Base-by-base conservation (phyloP, 2,888 invertebrate species). In the Bellardia bayeri region DNA sequence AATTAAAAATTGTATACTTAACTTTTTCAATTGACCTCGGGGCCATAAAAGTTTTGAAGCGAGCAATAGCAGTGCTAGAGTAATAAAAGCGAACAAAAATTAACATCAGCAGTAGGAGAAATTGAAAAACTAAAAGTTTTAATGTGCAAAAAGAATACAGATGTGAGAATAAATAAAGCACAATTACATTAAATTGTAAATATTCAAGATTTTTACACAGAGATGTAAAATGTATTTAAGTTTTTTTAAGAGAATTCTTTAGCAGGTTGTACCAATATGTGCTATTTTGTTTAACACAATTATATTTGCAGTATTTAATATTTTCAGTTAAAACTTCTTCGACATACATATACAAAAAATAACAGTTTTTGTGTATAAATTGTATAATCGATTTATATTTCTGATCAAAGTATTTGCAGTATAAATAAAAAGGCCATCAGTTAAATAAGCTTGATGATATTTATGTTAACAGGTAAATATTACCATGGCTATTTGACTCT, bases 1-100 rank as follows among this genome's bases (percentile, higher is more conserved):
- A 84, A 84, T 84, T 84, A 84, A 79, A 84, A 84, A 66, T 66
- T 79, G 40, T 79, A 37, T 66, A 79, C 37, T 72, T 72, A 79
- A 84, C 79, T 79, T 79, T 83, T 72, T 61, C 72, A 72, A 84
- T 72, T 84, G 64, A 72, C 56, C 72, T 72, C 71, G 16, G 23
- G 72, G 76, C 69, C 14, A 64, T 56, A 51, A 66, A 84, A 78
- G 56, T 84, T 84, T 79, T 66, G 3, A 58, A 49, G 56, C 16
- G 23, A 58, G 13, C 45, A 51, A 68, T 37, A 68, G 58, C 30
- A 16, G n/a, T 11, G 14, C 11, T 49, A 68, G 49, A n/a, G 16
- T 16, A 33, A 16, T 13, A 14, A 83, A 78, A 61, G 33, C 49
- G n/a, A 49, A 45, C 14, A 16, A 61, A 79, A 69, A 45, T 13